Conservation (phyloP, 2,113 vertebrate species). For the Pycnonotus jocosus region DNA sequence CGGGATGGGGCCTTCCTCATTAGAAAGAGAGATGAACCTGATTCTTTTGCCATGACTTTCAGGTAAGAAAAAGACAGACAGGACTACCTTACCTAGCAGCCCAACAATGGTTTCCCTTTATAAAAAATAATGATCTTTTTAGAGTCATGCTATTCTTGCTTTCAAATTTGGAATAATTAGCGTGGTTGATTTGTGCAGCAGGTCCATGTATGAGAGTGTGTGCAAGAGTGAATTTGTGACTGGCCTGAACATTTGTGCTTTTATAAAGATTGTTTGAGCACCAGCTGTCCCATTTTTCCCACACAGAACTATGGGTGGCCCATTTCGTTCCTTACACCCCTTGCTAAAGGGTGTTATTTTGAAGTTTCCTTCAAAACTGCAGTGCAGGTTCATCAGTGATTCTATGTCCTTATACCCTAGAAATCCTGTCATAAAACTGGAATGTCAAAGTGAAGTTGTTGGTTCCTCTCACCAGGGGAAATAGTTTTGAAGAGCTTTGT, state of each 20-base stretch:
- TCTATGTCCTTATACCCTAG: not conserved
- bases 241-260: not conserved
- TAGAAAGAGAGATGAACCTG: slow-evolving; percentile 83
- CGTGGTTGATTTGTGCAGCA: not conserved
- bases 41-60: slow-evolving; percentile 95
- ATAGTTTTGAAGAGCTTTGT: not conserved
- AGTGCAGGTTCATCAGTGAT: not conserved
- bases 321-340: not conserved
- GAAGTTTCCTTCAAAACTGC: not conserved
- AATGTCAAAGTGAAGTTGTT: not conserved
- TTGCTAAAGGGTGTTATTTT: not conserved
- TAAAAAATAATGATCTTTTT: not conserved
- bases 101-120: not conserved
- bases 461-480: not conserved
- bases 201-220: not conserved
- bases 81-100: not conserved
- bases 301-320: not conserved
- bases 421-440: not conserved
- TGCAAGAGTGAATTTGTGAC: not conserved
- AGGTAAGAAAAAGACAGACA: slow-evolving; percentile 70
- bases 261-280: not conserved
- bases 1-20: slow-evolving; percentile 96
- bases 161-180: not conserved
- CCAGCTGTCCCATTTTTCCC: not conserved
- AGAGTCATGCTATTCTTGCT: not conserved